A percentile compares a stretch with the other conserved stretches of the same genome.
These are phyloP conservation scores for Phaedon cochleariae DNA, from an alignment of 2,888 invertebrate genomes.

Conservation along the genomic window DNA sequence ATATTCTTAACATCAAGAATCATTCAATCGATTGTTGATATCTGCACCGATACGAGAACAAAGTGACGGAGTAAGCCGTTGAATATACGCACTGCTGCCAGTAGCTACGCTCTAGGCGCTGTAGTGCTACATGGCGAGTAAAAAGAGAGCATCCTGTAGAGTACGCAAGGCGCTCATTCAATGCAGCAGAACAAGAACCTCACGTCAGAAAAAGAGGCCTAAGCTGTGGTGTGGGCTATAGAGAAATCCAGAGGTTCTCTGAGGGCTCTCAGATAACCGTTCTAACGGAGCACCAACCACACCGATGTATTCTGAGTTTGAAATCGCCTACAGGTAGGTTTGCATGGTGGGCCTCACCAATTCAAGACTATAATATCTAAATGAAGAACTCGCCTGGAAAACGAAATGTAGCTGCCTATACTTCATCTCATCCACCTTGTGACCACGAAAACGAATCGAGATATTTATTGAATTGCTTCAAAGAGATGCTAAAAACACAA, in stretches of 20 bases:
- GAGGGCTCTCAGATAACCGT: constrained; percentile 54
- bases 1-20: constrained; percentile 21
- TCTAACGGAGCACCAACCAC: constrained; percentile 60
- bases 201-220: constrained; percentile 42
- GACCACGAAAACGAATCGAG: constrained; percentile 53
- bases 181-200: constrained; percentile 40
- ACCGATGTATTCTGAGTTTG: constrained; percentile 60
- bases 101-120: constrained; percentile 41
- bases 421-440: constrained; percentile 46
- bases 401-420: constrained; percentile 54
- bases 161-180: constrained; percentile 46
- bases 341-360: no score
- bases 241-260: constrained; percentile 55
- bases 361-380: constrained; percentile 54
- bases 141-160: constrained; percentile 41
- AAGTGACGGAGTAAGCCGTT: constrained; percentile 39
- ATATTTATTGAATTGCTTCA: constrained; percentile 3
- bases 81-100: constrained; percentile 46
- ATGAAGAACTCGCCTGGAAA: constrained; percentile 55
- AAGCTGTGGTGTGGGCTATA: constrained; percentile 51
- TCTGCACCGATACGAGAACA: constrained; percentile 43
- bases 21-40: constrained; percentile 36
- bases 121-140: constrained; percentile 39
- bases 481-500: neutral
- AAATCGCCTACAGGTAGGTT: constrained; percentile 54